Conservation (phyloP, 2,888 invertebrate genomes). For the Cancer borealis region DNA sequence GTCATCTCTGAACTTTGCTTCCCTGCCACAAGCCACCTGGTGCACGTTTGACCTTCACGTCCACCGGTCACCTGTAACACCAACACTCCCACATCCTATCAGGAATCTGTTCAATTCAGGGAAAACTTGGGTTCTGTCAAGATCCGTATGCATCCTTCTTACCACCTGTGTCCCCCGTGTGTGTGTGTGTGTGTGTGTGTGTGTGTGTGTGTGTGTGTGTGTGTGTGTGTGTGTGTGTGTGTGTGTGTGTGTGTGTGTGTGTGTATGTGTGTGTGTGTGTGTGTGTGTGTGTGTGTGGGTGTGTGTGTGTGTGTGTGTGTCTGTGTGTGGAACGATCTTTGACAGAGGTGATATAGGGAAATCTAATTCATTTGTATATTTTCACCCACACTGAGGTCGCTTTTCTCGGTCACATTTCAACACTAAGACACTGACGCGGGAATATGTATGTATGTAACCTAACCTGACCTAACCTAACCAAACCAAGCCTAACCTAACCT, state of each 20-base stretch:
- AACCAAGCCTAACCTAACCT: no score
- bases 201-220: conserved; percentile 20
- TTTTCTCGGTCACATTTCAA: no score
- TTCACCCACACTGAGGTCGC: no score
- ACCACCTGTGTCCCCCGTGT: neutral
- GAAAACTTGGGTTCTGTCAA: neutral
- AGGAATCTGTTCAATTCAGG: neutral
- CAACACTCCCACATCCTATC: neutral
- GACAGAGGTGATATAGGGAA: no score
- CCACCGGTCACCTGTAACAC: neutral
- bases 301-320: no score
- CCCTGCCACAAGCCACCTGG: neutral
- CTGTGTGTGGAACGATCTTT: neutral
- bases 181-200: neutral
- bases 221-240: neutral
- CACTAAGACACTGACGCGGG: no score
- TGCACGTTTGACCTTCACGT: neutral
- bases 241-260: no score
- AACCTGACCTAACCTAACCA: no score
- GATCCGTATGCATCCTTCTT: neutral
- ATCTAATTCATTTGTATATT: no score
- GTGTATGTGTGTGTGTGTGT: no score
- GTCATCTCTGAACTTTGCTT: conserved; percentile 33
- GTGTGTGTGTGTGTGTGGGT: no score
- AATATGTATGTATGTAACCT: no score